Percentiles rank a stretch among this genome's conserved stretches.
These are phyloP conservation scores for Polietes domitor DNA, from an alignment of 2,888 invertebrate species.

Conservation along the genomic window DNA sequence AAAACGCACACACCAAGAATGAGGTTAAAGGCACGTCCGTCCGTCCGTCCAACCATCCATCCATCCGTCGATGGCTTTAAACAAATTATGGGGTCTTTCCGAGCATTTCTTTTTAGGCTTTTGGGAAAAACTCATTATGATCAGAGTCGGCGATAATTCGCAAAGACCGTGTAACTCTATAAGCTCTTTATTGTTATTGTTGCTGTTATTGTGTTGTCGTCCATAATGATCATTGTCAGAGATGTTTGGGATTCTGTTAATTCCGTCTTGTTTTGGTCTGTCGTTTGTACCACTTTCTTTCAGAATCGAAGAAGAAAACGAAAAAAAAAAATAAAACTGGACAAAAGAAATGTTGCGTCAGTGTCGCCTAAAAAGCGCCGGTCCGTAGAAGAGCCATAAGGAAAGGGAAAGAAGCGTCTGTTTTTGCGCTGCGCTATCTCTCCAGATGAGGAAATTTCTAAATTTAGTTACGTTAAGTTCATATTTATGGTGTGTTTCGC, in stretches of 20 bases:
- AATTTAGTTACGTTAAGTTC: constrained; percentile 34
- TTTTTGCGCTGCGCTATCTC: neutral
- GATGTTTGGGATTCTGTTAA: neutral
- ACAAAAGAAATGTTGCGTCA: constrained; percentile 1
- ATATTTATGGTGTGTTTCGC: neutral
- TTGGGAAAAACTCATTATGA: neutral
- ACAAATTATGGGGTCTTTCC: neutral
- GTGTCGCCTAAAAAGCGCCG: neutral
- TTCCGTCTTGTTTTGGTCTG: neutral
- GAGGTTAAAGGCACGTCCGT: neutral
- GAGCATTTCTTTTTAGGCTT: neutral
- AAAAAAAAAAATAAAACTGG: too few species aligned
- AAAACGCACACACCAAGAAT: neutral
- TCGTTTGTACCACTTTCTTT: constrained; percentile 14
- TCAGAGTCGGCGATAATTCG: neutral
- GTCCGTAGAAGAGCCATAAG: neutral
- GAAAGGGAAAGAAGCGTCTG: neutral
- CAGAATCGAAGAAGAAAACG: neutral
- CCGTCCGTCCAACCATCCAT: too few species aligned
- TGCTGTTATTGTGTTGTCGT: neutral
- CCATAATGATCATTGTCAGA: neutral
- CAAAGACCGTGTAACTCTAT: neutral
- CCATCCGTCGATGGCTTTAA: neutral
- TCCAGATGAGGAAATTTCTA: constrained; percentile 48
- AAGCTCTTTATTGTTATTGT: neutral